Evolutionary conservation across 92 coral and sea anemone species (phyloP), one percentile per base, ranked within the genome.

Genomic region (Porites rus): DNA sequence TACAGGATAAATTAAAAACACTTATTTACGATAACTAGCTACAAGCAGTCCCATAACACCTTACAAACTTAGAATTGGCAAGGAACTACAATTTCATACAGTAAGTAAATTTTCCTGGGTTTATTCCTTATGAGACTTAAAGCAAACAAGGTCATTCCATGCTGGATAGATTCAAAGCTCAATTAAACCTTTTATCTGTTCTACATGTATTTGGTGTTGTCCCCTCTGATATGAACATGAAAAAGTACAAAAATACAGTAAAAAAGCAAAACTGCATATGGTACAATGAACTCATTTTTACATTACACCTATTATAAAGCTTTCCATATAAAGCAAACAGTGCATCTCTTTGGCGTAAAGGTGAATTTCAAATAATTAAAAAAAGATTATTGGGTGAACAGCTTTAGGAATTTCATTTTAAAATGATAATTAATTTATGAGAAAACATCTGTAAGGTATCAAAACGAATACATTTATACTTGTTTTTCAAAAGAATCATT

Each of bases 371-470:
- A 65, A 14, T 67, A 28, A 28, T 79, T 10, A 14, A 16, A 66
- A 50, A 66, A 52, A 51, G 62, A 65, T 58, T 76, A 24, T 56
- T 1, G 18, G 51, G n/a, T 62, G 17, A 62, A 62, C 16, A 79
- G 74, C 50, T 65, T 51, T 13, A 9, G 17, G 74, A 46, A 78
- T 79, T 79, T 65, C 70, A 79, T 79, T 46, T 66, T 9, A 65
- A 31, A 67, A 20, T 66, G 38, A 51, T 79, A 51, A 66, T 65
- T 79, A 79, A 50, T 79, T 65, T 65, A 79, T 66, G 74, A 79
- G 22, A 7, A 14, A 10, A 43, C 20, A 16, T 0, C 14, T 28
- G 31, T 28, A 28, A 28, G 31, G 31, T 28, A 28, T 28, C 2
- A 28, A 28, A 28, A 28, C 31, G 31, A 28, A 28, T 28, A 28